phyloP scores from a whole-genome alignment of 2,113 vertebrate genomes.

The Garra rufa region DNA sequence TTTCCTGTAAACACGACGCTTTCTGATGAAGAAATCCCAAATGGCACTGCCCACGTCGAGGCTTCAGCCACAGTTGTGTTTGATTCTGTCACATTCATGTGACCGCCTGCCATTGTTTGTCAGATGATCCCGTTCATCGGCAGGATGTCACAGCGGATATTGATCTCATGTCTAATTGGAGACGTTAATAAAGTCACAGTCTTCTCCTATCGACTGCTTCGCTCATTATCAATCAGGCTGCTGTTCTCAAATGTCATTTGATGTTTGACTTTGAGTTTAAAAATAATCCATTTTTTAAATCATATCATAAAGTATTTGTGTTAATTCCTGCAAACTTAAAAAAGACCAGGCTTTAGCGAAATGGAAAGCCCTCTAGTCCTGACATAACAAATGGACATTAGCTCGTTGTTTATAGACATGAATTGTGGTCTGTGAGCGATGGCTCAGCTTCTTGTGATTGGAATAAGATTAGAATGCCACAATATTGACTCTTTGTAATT shows the following conservation, averaged over 20 bases:
- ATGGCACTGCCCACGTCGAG: not conserved
- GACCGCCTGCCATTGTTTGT: constrained; percentile 26
- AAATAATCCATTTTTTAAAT: not conserved
- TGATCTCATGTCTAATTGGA: constrained; percentile 64
- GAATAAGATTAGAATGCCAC: constrained; percentile 75
- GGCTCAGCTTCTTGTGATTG: constrained; percentile 68
- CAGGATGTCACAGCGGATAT: constrained; percentile 57
- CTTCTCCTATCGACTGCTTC: constrained; percentile 63
- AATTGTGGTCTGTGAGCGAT: constrained; percentile 58
- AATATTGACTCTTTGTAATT: constrained; percentile 79
- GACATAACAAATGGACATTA: not conserved
- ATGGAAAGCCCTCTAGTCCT: not conserved
- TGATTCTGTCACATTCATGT: constrained; percentile 11
- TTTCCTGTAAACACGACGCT: not conserved
- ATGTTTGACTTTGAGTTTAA: constrained; percentile 46
- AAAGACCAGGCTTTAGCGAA: not conserved
- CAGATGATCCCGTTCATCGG: constrained; percentile 45
- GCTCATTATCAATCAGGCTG: constrained; percentile 63
- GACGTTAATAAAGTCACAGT: constrained; percentile 69
- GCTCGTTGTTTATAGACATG: not conserved
- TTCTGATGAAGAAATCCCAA: not conserved
- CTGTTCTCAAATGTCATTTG: constrained; percentile 59
- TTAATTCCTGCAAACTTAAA: not conserved
- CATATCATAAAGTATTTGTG: not conserved
- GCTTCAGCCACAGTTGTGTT: not conserved